Evolutionary conservation across 2,888 invertebrate genomes (phyloP), one percentile per base, ranked within the genome.

Genomic region (Keiferia lycopersicella): DNA sequence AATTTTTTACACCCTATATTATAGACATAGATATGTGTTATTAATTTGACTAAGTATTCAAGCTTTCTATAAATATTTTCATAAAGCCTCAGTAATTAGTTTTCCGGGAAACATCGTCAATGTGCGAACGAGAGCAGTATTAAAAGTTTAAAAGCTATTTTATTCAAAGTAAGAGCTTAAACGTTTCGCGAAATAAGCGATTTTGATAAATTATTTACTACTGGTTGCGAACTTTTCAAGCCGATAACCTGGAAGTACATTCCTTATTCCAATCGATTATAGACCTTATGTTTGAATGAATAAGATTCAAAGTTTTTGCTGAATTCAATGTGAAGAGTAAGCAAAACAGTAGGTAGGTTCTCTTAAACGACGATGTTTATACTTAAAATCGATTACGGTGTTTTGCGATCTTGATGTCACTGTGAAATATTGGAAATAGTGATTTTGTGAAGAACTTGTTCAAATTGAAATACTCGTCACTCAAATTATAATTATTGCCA

Each of bases 171-270:
- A 58, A 58, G 14, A 34, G 8, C 34, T 34, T 10, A 34, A 34
- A 34, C 76, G 79, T 80, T 83, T 77, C 64, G 66, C 68, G 78
- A 79, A 82, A 69, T 66, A 66, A 62, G 71, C 73, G 68, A 76
- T 82, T 80, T 82, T 77, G 70, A 73, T 70, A 82, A 80, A 80
- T 79, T 81, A 76, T 77, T 79, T 72, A 72, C 71, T 70, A 67
- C 65, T 53, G 53, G 20, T 53, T 10, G 20, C 7, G 10, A 53
- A 16, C 18, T 11, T n/a, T 12, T 12, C 18, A 39, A 12, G 39
- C 14, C 14, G 14, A 41, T 14, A 41, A 45, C n/a, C 45, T 22
- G 56, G 11, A 22, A 53, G 6, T 26, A 2, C 22, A 20, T 20
- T 12, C 22, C 6, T 6, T 50, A 18, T 18, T 7, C 10, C 26